Evolutionary conservation across 2,113 vertebrate genomes (phyloP), one percentile per base, ranked within the genome.

Genomic region (Thinocorus orbignyianus): DNA sequence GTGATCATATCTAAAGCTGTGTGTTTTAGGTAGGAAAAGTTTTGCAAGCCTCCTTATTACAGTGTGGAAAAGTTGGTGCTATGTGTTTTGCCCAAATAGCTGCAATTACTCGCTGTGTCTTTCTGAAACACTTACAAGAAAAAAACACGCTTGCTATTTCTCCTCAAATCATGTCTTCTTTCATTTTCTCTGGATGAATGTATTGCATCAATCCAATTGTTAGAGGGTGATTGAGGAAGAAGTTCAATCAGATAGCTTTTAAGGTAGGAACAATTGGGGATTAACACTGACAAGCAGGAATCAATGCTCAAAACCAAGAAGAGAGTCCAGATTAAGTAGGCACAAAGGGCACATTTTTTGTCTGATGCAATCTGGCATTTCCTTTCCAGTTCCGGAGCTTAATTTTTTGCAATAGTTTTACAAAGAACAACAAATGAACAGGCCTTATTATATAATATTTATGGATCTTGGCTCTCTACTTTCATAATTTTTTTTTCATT

Each of bases 161-260:
- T 84, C 7, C 31, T 94, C 70, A 74, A 69, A 65, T 64, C 55
- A 39, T 90, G 85, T 69, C 25, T 79, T 84, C 30, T 83, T 48
- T 86, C 10, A 4, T 72, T 41, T 46, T 90, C 58, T 81, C 87
- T 55, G 73, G 18, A 80, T 80, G 66, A 93, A 74, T 48, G 15
- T 60, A n/a, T 37, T 51, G 82, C 96, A 93, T 62, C 66, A 92
- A 68, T 69, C 12, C 66, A 78, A 25, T 74, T 95, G 72, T 86
- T 70, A 86, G n/a, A 73, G 23, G 13, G 39, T 61, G 33, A 68
- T 4, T 78, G 57, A 86, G 52, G 51, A 90, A 90, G 25, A 49
- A 33, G 65, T 93, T 81, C 35, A 81, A 60, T 93, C 71, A 83
- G 88, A 88, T 48, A 76, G 37, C 17, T 95, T 90, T 94, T 76